Conservation (phyloP, 2,888 invertebrate genomes). For the Brachyopa scutellaris region DNA sequence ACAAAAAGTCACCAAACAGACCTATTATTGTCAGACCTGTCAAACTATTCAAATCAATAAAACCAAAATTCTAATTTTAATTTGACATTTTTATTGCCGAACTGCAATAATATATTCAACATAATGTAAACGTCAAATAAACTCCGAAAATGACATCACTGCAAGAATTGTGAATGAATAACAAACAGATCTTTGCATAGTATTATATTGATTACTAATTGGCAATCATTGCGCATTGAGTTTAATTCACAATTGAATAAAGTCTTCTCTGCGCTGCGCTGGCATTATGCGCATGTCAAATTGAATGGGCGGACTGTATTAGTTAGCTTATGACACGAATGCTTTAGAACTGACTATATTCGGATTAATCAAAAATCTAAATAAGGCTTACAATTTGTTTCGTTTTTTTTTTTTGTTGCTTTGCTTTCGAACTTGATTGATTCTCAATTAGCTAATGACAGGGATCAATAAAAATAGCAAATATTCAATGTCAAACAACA, state of each 20-base stretch:
- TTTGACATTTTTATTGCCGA: constrained; percentile 47
- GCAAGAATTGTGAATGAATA: no score
- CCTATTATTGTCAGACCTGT: no score
- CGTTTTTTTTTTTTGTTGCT: neutral
- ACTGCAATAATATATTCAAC: constrained; percentile 10
- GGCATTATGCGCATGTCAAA: constrained; percentile 1
- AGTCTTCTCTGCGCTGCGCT: neutral
- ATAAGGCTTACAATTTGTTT: constrained; percentile 42
- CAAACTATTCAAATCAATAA: no score
- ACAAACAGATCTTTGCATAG: no score
- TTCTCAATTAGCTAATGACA: constrained; percentile 30
- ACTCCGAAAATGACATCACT: constrained; percentile 48
- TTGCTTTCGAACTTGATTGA: constrained; percentile 9
- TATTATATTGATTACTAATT: constrained; percentile 52
- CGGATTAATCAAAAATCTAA: constrained; percentile 44
- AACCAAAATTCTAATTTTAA: no score
- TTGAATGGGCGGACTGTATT: constrained; percentile 32
- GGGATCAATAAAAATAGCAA: neutral
- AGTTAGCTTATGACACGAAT: constrained; percentile 11
- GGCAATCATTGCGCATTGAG: constrained; percentile 51
- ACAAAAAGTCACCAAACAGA: no score
- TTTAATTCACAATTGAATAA: constrained; percentile 23
- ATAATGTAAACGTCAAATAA: constrained; percentile 24
- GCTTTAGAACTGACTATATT: neutral
- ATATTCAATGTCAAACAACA: constrained; percentile 44